These are phyloP conservation scores for Heterocephalus glaber DNA, from an alignment of 2,113 vertebrate genomes.

Conservation along the genomic window DNA sequence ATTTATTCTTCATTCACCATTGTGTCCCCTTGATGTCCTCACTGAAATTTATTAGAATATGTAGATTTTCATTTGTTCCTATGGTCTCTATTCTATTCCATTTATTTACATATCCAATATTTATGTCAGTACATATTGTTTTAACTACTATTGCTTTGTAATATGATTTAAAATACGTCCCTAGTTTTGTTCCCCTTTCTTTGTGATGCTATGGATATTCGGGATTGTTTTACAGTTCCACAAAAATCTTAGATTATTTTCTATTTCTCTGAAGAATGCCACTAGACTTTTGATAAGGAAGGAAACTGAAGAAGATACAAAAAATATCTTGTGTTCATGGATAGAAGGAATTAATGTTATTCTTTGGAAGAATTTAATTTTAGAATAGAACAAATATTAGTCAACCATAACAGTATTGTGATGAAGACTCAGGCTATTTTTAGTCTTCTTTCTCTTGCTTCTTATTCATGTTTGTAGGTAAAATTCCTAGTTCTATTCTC, in stretches of 20 bases:
- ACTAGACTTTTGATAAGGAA: background rate
- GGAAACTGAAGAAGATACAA: background rate
- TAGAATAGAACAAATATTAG: background rate
- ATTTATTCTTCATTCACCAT: background rate
- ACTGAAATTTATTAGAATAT: background rate
- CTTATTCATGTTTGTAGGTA: background rate
- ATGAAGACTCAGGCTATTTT: background rate
- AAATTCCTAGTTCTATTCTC: background rate
- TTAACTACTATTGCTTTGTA: background rate
- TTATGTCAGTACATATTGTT: background rate
- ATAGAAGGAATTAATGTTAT: background rate
- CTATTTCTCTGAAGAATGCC: background rate
- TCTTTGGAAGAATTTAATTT: background rate
- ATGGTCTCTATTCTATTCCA: background rate
- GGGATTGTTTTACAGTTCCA: background rate
- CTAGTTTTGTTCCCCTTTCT: background rate
- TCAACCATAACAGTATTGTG: background rate
- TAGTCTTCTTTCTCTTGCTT: background rate
- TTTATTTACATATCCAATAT: background rate
- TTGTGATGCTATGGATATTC: background rate
- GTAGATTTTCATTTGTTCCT: background rate
- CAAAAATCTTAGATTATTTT: background rate
- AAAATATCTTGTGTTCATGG: background rate
- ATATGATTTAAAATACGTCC: background rate
- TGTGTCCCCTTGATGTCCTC: background rate